Evolutionary conservation across 2,888 invertebrate species (phyloP), one percentile per base, ranked within the genome.

Genomic region (Herminia tarsipennalis): DNA sequence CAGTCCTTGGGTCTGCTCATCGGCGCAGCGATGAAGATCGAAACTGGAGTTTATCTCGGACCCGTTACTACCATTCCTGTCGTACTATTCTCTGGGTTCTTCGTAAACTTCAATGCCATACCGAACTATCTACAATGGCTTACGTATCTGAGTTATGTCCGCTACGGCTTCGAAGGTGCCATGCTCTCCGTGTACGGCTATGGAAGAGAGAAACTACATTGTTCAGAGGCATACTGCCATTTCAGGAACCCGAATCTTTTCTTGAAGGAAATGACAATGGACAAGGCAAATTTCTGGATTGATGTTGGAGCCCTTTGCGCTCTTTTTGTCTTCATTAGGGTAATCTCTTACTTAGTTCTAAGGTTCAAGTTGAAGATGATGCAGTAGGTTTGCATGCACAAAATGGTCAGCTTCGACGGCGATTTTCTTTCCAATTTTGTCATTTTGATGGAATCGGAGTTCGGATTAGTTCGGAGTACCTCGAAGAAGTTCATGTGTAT

Each of bases 1-100:
- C 98, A 98, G 84, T 97, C 98, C 28, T 92, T 98, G 32, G 98
- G 98, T 1, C 92, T 98, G 16, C 93, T 98, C 48, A 97, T 98
- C 63, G 98, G 98, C 37, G 98, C 98, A 51, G 98, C 95, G 14
- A 96, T 98, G 93, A 95, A 95, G 76, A 94, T 97, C 36, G 97
- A 97, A 81, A 94, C 94, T 6, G 95, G 95, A 0, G 95, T 95
- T 20, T 95, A 95, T 70, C 80, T 94, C 8, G 98, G 98, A 2
- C 98, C 98, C 17, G 97, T 98, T 22, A 95, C 97, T 50, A 95
- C 96, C 38, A 98, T 98, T 61, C 98, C 98, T 6, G 95, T 98
- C 42, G 95, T 98, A 32, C 93, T 98, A 18, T 98, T 98, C 89
- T 97, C 97, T 20, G 98, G 98, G 4, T 98, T 98, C 93, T 98